Evolutionary conservation across 2,888 invertebrate species (phyloP), one percentile per base, ranked within the genome.

Genomic region (Drosophila antonietae): DNA sequence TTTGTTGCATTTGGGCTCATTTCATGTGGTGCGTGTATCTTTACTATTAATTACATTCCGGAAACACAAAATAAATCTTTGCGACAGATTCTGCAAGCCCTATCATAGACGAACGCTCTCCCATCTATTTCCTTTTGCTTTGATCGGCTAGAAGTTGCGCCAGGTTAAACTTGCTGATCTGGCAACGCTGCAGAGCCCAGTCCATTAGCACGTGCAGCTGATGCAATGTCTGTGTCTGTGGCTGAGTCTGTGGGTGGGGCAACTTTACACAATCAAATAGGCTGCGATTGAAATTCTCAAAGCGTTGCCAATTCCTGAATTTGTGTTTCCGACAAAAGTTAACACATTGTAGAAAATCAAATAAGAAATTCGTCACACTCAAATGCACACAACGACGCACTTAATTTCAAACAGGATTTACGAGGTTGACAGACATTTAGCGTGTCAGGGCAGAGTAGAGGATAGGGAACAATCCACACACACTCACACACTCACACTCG

Each of bases 1-100:
- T 96, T 96, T 91, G 96, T 95, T 94, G 90, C 96, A 56, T 97
- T 96, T 88, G 94, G 95, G 0, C 94, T 91, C 0, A 93, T 96
- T 35, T 95, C 95, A 86, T 83, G 94, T 0, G 2, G 95, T 0
- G 96, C 95, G 0, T 94, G 94, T 37, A 67, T 95, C 2, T 96
- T 96, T 81, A 94, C 96, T 41, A 94, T 94, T 90, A 93, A 95
- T 72, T 68, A 95, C 2, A 94, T 91, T 6, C 91, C 91, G 3
- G 95, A 95, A 86, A 95, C 95, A 1, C 85, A 83, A 61, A 84
- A 84, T 12, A 91, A 89, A 68, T 84, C 88, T 5, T 65, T 90
- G 14, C 41, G 52, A 1, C 90, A 90, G 62, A 89, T 91, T 59
- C 86, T 90, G 47, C 47, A 35, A 15, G 0, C 33, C 8, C 33